Evolutionary conservation across 2,888 invertebrate species (phyloP).

Genomic region (Dugesia japonica): DNA sequence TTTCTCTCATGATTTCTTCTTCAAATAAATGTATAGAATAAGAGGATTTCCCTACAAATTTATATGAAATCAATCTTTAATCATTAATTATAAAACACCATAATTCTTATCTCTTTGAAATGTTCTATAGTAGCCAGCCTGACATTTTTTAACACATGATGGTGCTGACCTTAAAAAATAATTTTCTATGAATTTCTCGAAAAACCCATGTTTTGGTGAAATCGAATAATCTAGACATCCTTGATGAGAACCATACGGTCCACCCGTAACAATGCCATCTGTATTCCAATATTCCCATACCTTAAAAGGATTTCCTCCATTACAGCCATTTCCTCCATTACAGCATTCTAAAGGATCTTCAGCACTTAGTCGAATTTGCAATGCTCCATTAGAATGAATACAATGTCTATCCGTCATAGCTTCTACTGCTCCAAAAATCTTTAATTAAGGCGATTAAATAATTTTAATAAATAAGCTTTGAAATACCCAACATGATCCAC

Average conservation of each 20-base stretch:
- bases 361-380: constrained; percentile 59
- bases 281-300: constrained; percentile 75
- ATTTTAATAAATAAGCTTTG: too few species aligned
- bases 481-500: constrained; percentile 73
- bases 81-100: constrained; percentile 34
- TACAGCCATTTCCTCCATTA: constrained; percentile 53
- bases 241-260: constrained; percentile 59
- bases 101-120: too few species aligned
- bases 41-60: constrained; percentile 38
- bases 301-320: constrained; percentile 64
- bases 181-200: too few species aligned
- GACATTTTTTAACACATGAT: too few species aligned
- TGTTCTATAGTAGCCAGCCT: too few species aligned
- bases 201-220: too few species aligned
- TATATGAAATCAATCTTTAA: too few species aligned
- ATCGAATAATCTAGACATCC: constrained; percentile 61
- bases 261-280: constrained; percentile 71
- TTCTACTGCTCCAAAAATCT: constrained; percentile 74
- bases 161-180: too few species aligned
- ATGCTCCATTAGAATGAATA: constrained; percentile 58
- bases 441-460: too few species aligned
- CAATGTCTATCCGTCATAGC: constrained; percentile 75
- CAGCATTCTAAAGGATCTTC: constrained; percentile 72
- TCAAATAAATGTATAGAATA: constrained; percentile 53
- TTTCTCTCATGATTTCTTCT: constrained; percentile 62